A percentile compares a stretch with the other conserved stretches of the same genome.
phyloP scores from a whole-genome alignment of 2,888 invertebrate genomes.

The Platypus cylindrus region DNA sequence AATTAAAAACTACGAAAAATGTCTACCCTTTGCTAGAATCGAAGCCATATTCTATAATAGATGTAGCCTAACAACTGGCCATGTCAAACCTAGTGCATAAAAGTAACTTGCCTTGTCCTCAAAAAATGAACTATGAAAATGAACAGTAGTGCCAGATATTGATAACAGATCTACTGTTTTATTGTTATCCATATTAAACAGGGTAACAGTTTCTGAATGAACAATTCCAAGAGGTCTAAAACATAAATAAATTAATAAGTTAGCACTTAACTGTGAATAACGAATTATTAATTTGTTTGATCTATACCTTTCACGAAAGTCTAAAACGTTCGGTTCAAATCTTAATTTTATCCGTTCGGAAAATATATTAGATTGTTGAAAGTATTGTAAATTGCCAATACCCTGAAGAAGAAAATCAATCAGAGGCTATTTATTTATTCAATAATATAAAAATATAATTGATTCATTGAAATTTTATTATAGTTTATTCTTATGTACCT shows the following conservation, averaged over 20 bases:
- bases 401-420: slow-evolving; percentile 26
- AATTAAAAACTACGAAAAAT: no score
- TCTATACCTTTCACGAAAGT: slow-evolving; percentile 57
- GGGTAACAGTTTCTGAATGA: slow-evolving; percentile 70
- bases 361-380: slow-evolving; percentile 22
- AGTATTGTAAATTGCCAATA: slow-evolving; percentile 26
- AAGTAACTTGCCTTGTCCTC: slow-evolving; percentile 66
- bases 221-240: slow-evolving; percentile 76
- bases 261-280: neutral
- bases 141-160: slow-evolving; percentile 85
- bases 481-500: slow-evolving; percentile 28
- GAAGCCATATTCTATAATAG: no score
- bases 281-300: no score
- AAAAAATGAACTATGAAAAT: slow-evolving; percentile 96
- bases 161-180: slow-evolving; percentile 83
- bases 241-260: slow-evolving; percentile 16
- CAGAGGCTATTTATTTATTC: no score
- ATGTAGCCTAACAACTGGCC: no score
- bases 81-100: no score
- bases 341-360: slow-evolving; percentile 37
- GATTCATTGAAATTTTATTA: slow-evolving; percentile 3
- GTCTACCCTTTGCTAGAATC: slow-evolving; percentile 2
- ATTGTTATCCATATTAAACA: slow-evolving; percentile 77
- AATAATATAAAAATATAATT: neutral
- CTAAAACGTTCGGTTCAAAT: slow-evolving; percentile 54